These are phyloP conservation scores for Pterostichus niger DNA, from an alignment of 2,888 invertebrate species.

Conservation along the genomic window DNA sequence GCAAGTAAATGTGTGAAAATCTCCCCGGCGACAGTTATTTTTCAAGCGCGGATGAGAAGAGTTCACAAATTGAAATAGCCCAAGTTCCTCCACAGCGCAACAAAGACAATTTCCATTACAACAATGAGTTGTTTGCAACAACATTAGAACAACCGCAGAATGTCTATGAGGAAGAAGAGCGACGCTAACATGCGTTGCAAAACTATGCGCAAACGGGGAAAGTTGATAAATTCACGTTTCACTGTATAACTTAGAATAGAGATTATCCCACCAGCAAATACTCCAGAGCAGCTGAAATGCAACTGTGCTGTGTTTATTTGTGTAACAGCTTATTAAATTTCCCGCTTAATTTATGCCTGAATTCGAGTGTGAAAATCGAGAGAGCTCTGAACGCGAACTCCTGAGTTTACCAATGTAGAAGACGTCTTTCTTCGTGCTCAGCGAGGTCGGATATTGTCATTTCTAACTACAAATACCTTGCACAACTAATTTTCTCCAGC, in stretches of 20 bases:
- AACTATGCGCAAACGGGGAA: slow-evolving; percentile 63
- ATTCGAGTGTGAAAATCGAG: slow-evolving; percentile 62
- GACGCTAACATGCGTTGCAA: slow-evolving; percentile 50
- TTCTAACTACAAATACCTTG: no score
- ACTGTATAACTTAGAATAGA: slow-evolving; percentile 51
- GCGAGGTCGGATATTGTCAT: no score
- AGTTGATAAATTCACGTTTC: slow-evolving; percentile 61
- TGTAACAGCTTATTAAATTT: slow-evolving; percentile 74
- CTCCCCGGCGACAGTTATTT: slow-evolving; percentile 3
- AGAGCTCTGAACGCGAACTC: no score
- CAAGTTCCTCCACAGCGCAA: slow-evolving; percentile 30
- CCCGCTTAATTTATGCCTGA: slow-evolving; percentile 73
- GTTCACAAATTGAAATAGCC: slow-evolving; percentile 53
- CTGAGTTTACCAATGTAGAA: no score
- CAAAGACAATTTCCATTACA: slow-evolving; percentile 66
- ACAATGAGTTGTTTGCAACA: slow-evolving; percentile 62
- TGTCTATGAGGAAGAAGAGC: slow-evolving; percentile 49
- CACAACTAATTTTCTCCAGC: no score
- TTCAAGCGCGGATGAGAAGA: neutral
- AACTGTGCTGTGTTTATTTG: slow-evolving; percentile 71
- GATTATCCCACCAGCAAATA: slow-evolving; percentile 49
- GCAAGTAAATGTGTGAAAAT: neutral
- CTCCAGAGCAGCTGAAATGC: slow-evolving; percentile 42
- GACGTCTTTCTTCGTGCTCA: no score
- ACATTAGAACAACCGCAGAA: slow-evolving; percentile 65